Conservation (phyloP, 1,140 invertebrate genomes). For the Sminthurides bifidus region DNA sequence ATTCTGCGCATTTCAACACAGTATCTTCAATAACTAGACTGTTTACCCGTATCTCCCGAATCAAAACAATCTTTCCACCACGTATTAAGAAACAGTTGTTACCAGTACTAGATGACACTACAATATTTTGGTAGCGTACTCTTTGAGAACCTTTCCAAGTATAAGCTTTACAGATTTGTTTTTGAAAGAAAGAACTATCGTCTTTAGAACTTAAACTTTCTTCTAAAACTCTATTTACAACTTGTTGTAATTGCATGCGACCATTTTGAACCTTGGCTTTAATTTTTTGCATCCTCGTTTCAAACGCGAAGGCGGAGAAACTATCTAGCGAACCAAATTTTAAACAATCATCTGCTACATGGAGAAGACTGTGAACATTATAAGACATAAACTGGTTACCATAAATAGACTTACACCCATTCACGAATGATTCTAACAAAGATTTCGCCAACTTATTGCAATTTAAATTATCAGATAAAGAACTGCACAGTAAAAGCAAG, state of each 20-base stretch:
- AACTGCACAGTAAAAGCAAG: slow-evolving; percentile 29
- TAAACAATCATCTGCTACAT: slow-evolving; percentile 12
- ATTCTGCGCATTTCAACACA: no score
- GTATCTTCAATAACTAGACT: no score
- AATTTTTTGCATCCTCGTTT: slow-evolving; percentile 12
- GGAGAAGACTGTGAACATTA: slow-evolving; percentile 20
- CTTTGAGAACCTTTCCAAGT: neutral
- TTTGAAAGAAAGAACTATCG: neutral
- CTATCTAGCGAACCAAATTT: slow-evolving; percentile 15
- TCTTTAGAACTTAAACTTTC: neutral
- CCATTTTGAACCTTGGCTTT: neutral
- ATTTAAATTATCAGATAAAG: neutral
- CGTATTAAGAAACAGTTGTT: neutral
- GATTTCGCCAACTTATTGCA: slow-evolving; percentile 3
- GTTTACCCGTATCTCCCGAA: neutral
- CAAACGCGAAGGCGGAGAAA: slow-evolving; percentile 21
- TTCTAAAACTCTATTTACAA: neutral
- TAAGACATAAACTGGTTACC: slow-evolving; percentile 3
- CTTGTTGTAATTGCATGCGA: neutral
- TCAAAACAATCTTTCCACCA: neutral
- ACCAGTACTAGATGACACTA: neutral
- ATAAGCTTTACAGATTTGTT: neutral
- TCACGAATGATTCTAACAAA: neutral
- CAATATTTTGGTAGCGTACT: neutral
- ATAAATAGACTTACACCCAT: neutral